phyloP scores from a whole-genome alignment of 2,888 invertebrate genomes.

The Hydropsyche betteni region DNA sequence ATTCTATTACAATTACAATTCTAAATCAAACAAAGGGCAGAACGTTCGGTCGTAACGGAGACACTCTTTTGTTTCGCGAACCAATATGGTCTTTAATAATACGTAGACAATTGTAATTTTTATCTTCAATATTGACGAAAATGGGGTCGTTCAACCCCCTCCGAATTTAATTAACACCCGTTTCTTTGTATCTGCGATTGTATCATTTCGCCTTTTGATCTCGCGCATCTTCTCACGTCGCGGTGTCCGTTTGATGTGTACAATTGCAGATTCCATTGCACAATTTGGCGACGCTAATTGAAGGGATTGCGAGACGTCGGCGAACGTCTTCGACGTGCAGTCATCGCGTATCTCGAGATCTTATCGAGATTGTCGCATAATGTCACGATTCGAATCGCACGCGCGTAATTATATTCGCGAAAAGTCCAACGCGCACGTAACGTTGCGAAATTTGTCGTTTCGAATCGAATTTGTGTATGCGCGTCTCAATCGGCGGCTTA shows the following conservation, averaged over 20 bases:
- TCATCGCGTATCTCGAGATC: too few species aligned
- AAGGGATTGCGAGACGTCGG: slow-evolving; percentile 31
- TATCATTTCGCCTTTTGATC: too few species aligned
- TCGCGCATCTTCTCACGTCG: neutral
- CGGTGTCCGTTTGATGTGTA: slow-evolving; percentile 21
- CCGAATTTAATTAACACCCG: neutral
- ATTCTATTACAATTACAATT: neutral
- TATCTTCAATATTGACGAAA: neutral
- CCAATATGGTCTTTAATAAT: slow-evolving; percentile 26
- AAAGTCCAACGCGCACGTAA: too few species aligned
- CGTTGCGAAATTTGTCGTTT: too few species aligned
- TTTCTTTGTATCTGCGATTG: too few species aligned
- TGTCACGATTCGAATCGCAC: too few species aligned
- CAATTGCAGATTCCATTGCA: slow-evolving; percentile 8
- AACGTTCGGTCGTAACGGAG: neutral
- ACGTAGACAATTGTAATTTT: neutral
- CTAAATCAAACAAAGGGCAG: neutral
- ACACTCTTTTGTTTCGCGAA: slow-evolving; percentile 11
- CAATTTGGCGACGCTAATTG: slow-evolving; percentile 41
- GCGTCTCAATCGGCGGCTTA: too few species aligned
- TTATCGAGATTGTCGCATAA: too few species aligned
- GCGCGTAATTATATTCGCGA: too few species aligned
- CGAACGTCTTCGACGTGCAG: too few species aligned
- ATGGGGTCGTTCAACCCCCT: neutral
- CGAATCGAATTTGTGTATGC: too few species aligned